These are phyloP conservation scores for Sebastes taczanowskii DNA, from an alignment of 2,797 vertebrate genomes.

Conservation along the genomic window DNA sequence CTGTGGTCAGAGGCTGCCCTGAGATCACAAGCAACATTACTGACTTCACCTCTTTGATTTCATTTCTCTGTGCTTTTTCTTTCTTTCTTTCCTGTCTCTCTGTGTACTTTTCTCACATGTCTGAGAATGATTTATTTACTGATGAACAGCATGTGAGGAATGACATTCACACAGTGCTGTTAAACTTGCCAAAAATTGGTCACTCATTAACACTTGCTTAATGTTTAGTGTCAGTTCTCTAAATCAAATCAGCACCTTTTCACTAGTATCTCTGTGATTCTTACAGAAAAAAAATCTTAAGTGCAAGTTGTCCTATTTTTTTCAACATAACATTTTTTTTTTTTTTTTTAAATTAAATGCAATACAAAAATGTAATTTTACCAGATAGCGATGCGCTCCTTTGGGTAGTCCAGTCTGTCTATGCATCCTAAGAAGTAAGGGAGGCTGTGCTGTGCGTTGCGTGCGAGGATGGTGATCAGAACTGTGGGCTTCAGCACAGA, in stretches of 20 bases:
- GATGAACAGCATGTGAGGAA: background rate
- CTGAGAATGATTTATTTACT: background rate
- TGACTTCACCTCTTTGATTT: background rate
- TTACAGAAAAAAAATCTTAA: background rate
- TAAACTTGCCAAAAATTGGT: background rate
- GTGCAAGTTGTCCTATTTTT: background rate
- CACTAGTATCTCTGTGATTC: background rate
- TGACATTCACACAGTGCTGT: background rate
- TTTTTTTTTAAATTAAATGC: background rate
- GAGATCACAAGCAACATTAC: conserved; percentile 5
- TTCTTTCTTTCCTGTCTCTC: background rate
- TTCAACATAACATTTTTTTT: background rate
- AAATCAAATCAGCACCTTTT: background rate
- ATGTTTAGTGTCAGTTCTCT: background rate
- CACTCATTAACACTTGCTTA: background rate
- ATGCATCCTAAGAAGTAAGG: conserved; percentile 85
- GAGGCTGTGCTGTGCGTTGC: conserved; percentile 85
- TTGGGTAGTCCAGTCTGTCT: conserved; percentile 87
- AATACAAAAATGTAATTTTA: conserved; percentile 47
- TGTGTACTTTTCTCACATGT: conserved; percentile 48
- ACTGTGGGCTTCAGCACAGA: conserved; percentile 82
- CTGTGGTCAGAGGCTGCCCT: conserved; percentile 92
- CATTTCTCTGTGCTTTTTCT: background rate
- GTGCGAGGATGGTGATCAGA: conserved; percentile 82
- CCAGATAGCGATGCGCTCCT: conserved; percentile 84